phyloP scores from a whole-genome alignment of 2,113 vertebrate species.

The Azemiops feae region DNA sequence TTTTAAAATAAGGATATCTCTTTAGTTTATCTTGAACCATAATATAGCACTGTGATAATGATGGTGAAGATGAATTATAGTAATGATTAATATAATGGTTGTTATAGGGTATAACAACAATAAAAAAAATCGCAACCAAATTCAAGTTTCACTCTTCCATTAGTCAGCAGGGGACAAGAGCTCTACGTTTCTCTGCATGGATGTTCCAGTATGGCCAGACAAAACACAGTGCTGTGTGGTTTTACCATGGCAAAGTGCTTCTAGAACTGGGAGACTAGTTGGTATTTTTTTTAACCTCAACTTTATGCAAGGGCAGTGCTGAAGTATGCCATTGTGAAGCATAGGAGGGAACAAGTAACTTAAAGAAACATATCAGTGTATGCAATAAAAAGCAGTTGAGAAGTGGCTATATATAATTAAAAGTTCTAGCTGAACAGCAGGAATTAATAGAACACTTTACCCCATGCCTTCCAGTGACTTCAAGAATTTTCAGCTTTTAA shows the following conservation, averaged over 20 bases:
- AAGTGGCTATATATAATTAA: background rate
- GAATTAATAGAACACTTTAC: background rate
- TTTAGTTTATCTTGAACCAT: background rate
- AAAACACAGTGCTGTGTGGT: background rate
- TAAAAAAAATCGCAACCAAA: background rate
- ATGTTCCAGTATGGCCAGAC: background rate
- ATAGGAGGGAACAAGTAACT: background rate
- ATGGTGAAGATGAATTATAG: background rate
- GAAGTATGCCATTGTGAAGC: background rate
- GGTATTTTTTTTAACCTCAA: background rate
- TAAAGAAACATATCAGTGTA: background rate
- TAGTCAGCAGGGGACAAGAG: background rate
- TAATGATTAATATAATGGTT: background rate
- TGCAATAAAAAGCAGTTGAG: background rate
- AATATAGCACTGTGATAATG: background rate
- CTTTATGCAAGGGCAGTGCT: background rate
- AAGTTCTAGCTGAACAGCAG: background rate
- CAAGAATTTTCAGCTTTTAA: background rate
- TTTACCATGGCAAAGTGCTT: background rate
- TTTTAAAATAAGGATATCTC: background rate
- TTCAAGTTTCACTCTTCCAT: background rate
- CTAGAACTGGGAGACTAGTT: background rate
- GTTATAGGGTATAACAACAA: background rate
- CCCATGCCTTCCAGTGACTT: background rate
- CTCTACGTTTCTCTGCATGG: background rate